A percentile compares a stretch with the other conserved stretches of the same genome.
These are phyloP conservation scores for Hippasteria phrygiana DNA, from an alignment of 53 echinoderm and acorn worm species.

Conservation along the genomic window DNA sequence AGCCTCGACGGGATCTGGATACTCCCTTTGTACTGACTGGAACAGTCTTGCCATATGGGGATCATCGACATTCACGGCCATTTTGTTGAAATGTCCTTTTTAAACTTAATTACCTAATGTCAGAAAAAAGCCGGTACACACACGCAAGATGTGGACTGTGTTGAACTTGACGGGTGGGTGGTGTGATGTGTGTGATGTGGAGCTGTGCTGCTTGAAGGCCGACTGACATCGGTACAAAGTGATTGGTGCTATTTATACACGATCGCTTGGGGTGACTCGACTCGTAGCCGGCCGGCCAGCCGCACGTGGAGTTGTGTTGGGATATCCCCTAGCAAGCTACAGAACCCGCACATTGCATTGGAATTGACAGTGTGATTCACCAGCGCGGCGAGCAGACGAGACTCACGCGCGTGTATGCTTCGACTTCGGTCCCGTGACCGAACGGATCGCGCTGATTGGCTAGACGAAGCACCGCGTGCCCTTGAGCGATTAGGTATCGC, in stretches of 20 bases:
- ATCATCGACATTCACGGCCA: conserved; percentile 45
- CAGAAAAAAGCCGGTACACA: neutral
- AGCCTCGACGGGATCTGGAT: conserved; percentile 75
- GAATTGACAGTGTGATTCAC: conserved; percentile 17
- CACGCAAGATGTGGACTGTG: neutral
- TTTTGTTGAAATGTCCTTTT: neutral
- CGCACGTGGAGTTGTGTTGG: neutral
- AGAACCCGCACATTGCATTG: neutral
- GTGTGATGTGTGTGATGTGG: neutral
- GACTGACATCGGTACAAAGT: neutral
- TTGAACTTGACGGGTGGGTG: neutral
- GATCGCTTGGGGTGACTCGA: neutral
- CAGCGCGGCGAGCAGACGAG: conserved; percentile 15
- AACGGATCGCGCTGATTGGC: conserved; percentile 19
- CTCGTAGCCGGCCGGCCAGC: neutral
- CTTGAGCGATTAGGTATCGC: neutral
- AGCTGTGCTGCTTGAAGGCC: neutral
- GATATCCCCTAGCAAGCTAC: neutral
- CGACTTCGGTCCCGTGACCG: neutral
- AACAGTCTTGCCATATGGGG: conserved; percentile 86
- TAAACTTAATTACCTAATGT: neutral
- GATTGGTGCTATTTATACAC: conserved; percentile 19
- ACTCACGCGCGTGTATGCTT: conserved; percentile 21
- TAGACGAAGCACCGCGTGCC: neutral
- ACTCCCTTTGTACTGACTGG: conserved; percentile 80